Percentiles rank a stretch among this genome's conserved stretches.
These are phyloP conservation scores for Loxodonta africana DNA, from an alignment of 2,113 vertebrate genomes.

Conservation along the genomic window DNA sequence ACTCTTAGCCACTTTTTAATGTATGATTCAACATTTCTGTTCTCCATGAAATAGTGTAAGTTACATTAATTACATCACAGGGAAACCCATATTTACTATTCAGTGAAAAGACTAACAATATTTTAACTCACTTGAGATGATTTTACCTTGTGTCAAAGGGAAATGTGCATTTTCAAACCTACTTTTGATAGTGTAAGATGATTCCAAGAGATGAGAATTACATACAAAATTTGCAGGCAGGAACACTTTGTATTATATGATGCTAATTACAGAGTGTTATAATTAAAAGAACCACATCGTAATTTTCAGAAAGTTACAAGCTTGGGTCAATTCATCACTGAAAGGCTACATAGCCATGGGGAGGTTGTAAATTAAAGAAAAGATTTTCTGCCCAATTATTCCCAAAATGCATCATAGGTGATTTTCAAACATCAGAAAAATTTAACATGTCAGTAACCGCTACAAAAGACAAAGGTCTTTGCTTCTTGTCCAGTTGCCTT, in stretches of 20 bases:
- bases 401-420: not conserved
- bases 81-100: constrained; percentile 86
- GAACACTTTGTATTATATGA: constrained; percentile 69
- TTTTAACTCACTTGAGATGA: constrained; percentile 85
- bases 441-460: not conserved
- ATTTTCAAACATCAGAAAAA: constrained; percentile 35
- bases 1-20: constrained; percentile 85
- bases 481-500: not conserved
- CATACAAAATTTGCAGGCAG: constrained; percentile 79
- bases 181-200: constrained; percentile 83
- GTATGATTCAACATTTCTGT: constrained; percentile 87
- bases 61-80: constrained; percentile 88
- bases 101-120: constrained; percentile 87
- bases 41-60: constrained; percentile 85
- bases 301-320: constrained; percentile 78
- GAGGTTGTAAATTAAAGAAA: not conserved
- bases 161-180: constrained; percentile 86
- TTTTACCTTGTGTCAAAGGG: constrained; percentile 85
- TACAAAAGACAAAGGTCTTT: not conserved
- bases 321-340: constrained; percentile 56
- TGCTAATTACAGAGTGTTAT: constrained; percentile 78
- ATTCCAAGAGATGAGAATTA: constrained; percentile 85
- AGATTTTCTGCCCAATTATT: constrained; percentile 27
- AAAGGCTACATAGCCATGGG: constrained; percentile 14
- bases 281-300: constrained; percentile 80